phyloP scores from a whole-genome alignment of 2,888 invertebrate genomes.

The Ophion slaviceki region DNA sequence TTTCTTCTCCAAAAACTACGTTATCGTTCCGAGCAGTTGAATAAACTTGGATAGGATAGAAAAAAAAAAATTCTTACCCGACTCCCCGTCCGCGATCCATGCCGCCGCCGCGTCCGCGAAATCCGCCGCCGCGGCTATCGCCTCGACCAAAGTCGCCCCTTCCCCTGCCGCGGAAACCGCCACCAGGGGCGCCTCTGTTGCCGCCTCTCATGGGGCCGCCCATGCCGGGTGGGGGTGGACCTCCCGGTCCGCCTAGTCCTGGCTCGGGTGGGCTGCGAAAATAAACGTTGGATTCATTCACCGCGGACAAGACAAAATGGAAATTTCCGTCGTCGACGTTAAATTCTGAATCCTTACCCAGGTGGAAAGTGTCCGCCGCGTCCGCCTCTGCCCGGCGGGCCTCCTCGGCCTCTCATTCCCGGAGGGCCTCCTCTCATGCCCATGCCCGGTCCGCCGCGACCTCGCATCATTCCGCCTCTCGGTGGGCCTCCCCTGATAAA shows the following conservation, averaged over 20 bases:
- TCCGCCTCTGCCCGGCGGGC: conserved; percentile 79
- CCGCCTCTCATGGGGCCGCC: conserved; percentile 79
- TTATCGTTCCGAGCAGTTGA: too few species aligned
- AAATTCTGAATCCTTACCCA: conserved; percentile 73
- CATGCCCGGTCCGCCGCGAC: conserved; percentile 79
- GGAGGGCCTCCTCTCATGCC: conserved; percentile 82
- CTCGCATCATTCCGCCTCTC: conserved; percentile 81
- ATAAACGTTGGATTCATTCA: neutral
- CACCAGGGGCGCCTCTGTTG: conserved; percentile 76
- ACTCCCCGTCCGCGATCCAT: conserved; percentile 83
- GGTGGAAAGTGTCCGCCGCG: conserved; percentile 81
- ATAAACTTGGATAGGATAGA: too few species aligned
- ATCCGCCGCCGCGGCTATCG: conserved; percentile 81
- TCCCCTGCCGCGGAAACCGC: conserved; percentile 78
- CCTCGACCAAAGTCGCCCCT: conserved; percentile 81
- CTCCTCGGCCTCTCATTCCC: conserved; percentile 80
- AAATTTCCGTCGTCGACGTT: neutral
- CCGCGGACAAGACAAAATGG: neutral
- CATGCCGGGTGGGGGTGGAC: conserved; percentile 78
- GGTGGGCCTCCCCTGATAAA: conserved; percentile 78
- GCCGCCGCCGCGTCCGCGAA: conserved; percentile 82
- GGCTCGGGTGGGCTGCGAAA: conserved; percentile 77
- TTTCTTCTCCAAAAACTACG: too few species aligned
- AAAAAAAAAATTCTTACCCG: conserved; percentile 63
- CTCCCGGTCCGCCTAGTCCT: conserved; percentile 77